A percentile compares a stretch with the other conserved stretches of the same genome.
These are phyloP conservation scores for Caenorhabditis tropicalis DNA, from an alignment of 1,140 invertebrate species.

Conservation along the genomic window DNA sequence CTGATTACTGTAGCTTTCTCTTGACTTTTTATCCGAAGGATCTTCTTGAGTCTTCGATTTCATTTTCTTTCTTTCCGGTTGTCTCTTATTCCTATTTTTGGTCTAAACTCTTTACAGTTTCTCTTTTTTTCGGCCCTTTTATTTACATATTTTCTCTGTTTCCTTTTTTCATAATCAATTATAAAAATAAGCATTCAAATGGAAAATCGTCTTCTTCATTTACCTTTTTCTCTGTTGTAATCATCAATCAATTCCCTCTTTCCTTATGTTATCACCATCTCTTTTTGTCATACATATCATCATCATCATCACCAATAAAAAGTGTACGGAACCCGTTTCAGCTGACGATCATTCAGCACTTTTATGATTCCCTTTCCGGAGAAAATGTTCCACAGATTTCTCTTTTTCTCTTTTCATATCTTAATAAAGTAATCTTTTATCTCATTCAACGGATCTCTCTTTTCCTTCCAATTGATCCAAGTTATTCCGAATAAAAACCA, in stretches of 20 bases:
- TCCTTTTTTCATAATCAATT: background rate
- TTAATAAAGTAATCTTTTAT: background rate
- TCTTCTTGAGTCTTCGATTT: background rate
- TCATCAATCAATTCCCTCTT: conserved; percentile 18
- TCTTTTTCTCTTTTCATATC: background rate
- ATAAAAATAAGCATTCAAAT: conserved; percentile 9
- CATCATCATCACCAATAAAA: conserved; percentile 32
- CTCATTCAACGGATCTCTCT: background rate
- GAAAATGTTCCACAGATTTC: background rate
- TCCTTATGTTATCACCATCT: background rate
- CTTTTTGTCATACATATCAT: conserved; percentile 24
- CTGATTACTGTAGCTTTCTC: background rate
- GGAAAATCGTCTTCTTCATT: background rate
- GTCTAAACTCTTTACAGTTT: too few relatives aligned
- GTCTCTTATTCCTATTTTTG: too few relatives aligned
- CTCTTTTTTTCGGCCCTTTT: background rate
- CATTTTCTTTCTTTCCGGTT: too few relatives aligned
- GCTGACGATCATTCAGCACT: conserved; percentile 8
- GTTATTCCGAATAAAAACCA: background rate
- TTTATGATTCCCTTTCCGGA: background rate
- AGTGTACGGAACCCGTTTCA: conserved; percentile 41
- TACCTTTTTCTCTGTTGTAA: conserved; percentile 8
- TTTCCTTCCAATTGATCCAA: background rate
- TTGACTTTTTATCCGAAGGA: too few relatives aligned
- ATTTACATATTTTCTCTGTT: too few relatives aligned